Percentiles rank a stretch among this genome's conserved stretches.
Evolutionary conservation across 1,140 invertebrate species (phyloP).

Genomic region (Magallana angulata): DNA sequence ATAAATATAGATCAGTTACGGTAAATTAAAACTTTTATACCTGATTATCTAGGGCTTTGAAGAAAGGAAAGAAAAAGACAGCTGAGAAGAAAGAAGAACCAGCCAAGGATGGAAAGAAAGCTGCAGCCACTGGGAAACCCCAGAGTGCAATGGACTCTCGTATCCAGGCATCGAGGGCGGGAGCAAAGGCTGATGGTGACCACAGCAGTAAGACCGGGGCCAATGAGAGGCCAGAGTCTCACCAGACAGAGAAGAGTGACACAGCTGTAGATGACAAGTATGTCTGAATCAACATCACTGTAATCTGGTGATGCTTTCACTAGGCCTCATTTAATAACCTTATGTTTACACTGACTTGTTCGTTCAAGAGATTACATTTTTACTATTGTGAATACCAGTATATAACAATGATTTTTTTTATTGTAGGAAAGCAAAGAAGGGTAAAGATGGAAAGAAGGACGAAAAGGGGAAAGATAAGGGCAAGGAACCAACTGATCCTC

Average conservation of each 20-base stretch:
- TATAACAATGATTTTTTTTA: background rate
- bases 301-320: no score
- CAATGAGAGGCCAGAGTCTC: slow-evolving; percentile 76
- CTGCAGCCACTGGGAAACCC: slow-evolving; percentile 57
- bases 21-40: no score
- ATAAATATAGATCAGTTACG: no score
- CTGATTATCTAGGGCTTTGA: slow-evolving; percentile 41
- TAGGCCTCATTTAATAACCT: no score
- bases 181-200: slow-evolving; percentile 71
- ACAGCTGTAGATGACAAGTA: slow-evolving; percentile 72
- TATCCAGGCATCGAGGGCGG: slow-evolving; percentile 62
- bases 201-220: slow-evolving; percentile 67
- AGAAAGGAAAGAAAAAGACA: slow-evolving; percentile 65
- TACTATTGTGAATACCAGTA: background rate
- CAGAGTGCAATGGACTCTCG: slow-evolving; percentile 47
- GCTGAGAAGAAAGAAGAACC: slow-evolving; percentile 64
- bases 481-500: slow-evolving; percentile 54
- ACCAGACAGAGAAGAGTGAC: slow-evolving; percentile 76
- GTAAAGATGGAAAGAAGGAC: slow-evolving; percentile 62
- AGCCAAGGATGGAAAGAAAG: slow-evolving; percentile 71
- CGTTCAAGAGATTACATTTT: background rate
- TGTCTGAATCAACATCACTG: no score
- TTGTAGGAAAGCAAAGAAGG: slow-evolving; percentile 69
- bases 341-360: no score
- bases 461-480: slow-evolving; percentile 60